Evolutionary conservation across 2,113 vertebrate species (phyloP).

Genomic region (Tapirus terrestris): DNA sequence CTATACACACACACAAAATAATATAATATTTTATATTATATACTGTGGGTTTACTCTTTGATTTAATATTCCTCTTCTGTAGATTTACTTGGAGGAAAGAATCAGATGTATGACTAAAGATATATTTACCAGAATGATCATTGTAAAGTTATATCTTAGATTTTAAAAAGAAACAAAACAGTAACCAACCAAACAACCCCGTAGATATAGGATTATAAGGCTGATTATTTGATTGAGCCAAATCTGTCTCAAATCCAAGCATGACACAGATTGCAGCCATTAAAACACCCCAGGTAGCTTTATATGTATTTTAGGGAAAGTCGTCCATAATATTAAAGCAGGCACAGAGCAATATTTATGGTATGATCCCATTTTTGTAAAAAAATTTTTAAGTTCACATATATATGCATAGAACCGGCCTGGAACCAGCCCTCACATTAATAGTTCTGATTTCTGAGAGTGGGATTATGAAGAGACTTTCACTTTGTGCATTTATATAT

Average conservation of each 20-base stretch:
- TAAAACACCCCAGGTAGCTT: background rate
- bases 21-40: background rate
- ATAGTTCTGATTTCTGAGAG: background rate
- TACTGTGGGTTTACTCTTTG: background rate
- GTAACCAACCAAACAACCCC: background rate
- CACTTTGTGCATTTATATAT: background rate
- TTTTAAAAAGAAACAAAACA: conserved; percentile 35
- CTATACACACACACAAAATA: background rate
- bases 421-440: background rate
- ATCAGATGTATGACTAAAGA: background rate
- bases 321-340: background rate
- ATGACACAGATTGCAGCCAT: background rate
- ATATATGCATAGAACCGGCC: background rate
- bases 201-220: background rate
- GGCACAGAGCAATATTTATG: background rate
- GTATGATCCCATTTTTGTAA: background rate
- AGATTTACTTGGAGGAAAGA: conserved; percentile 11
- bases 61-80: background rate
- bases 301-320: background rate
- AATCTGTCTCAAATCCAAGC: background rate
- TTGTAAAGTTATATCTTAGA: background rate
- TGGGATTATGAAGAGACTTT: background rate
- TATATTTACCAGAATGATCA: background rate
- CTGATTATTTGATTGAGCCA: background rate
- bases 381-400: background rate